Percentiles rank a stretch among this genome's conserved stretches.
phyloP scores from a whole-genome alignment of 2,113 vertebrate genomes.

The Nothocercus julius region DNA sequence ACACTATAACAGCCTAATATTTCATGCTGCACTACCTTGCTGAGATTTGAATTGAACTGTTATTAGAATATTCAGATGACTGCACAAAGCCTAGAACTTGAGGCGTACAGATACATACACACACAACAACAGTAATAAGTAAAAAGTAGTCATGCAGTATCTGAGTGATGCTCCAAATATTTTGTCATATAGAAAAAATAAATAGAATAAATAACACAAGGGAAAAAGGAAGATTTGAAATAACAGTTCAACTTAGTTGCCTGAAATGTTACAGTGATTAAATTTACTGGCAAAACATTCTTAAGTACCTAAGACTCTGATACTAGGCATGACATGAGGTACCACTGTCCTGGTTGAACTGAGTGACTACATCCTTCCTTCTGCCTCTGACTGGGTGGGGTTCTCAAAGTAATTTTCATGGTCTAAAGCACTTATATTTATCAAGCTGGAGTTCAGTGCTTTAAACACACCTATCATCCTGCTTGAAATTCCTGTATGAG shows the following conservation, averaged over 20 bases:
- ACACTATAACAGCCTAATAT: neutral
- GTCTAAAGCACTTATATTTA: neutral
- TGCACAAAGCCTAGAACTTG: neutral
- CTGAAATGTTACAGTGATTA: neutral
- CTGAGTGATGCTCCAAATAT: neutral
- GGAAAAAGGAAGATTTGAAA: neutral
- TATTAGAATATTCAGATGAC: neutral
- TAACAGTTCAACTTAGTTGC: too few species aligned
- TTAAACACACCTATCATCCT: neutral
- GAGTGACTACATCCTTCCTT: neutral
- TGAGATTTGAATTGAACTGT: neutral
- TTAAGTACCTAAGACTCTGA: neutral
- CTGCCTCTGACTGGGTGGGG: neutral
- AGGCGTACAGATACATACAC: neutral
- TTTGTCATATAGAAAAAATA: neutral
- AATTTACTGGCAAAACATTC: neutral
- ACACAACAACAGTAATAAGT: neutral
- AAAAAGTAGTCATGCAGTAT: neutral
- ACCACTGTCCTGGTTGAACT: neutral
- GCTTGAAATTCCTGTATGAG: neutral
- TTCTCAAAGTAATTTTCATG: neutral
- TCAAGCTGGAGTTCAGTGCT: neutral
- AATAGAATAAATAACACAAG: neutral
- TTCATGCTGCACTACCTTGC: neutral
- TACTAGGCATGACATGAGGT: neutral